Conservation (phyloP, 64 coral and sea anemone genomes). For the Astreopora myriophthalma region DNA sequence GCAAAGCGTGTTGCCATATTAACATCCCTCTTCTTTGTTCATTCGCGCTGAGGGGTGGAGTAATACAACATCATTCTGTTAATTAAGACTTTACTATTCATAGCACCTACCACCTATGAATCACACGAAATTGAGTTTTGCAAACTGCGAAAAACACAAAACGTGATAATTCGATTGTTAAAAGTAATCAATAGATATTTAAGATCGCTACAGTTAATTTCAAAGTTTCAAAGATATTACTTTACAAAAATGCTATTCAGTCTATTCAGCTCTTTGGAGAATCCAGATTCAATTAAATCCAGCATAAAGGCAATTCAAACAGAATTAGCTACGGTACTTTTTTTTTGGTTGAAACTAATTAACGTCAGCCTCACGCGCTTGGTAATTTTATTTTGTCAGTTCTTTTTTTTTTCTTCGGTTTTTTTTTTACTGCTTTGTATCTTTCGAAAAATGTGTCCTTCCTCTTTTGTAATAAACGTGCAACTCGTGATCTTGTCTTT, state of each 20-base stretch:
- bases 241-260: not conserved
- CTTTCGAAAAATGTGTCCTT: not conserved
- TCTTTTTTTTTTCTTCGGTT: not conserved
- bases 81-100: no score
- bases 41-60: no score
- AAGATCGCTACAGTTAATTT: not conserved
- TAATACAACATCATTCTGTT: no score
- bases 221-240: not conserved
- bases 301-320: no score
- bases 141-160: not conserved
- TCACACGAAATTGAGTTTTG: not conserved
- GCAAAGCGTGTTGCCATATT: no score
- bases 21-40: no score
- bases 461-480: not conserved
- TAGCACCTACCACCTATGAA: not conserved
- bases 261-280: no score
- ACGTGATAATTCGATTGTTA: not conserved
- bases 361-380: no score
- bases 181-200: not conserved
- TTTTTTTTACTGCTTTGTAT: not conserved
- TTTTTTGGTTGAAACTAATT: no score
- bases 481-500: constrained; percentile 9
- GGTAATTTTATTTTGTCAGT: not conserved
- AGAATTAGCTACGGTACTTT: no score
- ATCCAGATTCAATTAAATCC: no score